These are phyloP conservation scores for Artemia sinica DNA, from an alignment of 2,888 invertebrate species.

Conservation along the genomic window DNA sequence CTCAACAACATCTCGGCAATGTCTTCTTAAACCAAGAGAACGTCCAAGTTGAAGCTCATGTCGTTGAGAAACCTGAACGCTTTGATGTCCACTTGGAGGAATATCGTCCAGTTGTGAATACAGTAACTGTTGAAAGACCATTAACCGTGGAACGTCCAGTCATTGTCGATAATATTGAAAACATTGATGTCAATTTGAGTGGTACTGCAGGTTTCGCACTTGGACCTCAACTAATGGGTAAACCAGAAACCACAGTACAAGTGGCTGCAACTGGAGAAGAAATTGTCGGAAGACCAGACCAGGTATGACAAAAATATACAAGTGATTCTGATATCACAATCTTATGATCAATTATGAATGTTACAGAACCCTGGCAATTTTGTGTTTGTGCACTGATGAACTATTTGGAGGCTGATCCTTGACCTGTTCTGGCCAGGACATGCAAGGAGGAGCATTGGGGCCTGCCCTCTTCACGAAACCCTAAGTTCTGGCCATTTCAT, in stretches of 20 bases:
- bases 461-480: too few relatives aligned
- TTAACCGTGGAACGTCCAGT: background rate
- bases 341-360: too few relatives aligned
- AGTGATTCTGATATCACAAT: too few relatives aligned
- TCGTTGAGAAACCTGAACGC: background rate
- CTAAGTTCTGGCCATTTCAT: too few relatives aligned
- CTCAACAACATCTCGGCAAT: background rate
- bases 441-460: too few relatives aligned
- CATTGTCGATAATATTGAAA: background rate
- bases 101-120: background rate
- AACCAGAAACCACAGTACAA: background rate
- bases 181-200: slow-evolving; percentile 3
- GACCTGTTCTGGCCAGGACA: too few relatives aligned
- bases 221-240: background rate
- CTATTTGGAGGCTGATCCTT: too few relatives aligned
- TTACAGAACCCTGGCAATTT: too few relatives aligned
- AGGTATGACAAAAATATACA: too few relatives aligned
- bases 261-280: background rate
- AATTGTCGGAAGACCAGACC: background rate
- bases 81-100: background rate
- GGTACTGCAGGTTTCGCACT: background rate
- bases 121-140: background rate
- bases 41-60: background rate
- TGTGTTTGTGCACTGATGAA: too few relatives aligned
- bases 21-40: background rate